These are phyloP conservation scores for Sycophila texana DNA, from an alignment of 2,888 invertebrate genomes.

Conservation along the genomic window DNA sequence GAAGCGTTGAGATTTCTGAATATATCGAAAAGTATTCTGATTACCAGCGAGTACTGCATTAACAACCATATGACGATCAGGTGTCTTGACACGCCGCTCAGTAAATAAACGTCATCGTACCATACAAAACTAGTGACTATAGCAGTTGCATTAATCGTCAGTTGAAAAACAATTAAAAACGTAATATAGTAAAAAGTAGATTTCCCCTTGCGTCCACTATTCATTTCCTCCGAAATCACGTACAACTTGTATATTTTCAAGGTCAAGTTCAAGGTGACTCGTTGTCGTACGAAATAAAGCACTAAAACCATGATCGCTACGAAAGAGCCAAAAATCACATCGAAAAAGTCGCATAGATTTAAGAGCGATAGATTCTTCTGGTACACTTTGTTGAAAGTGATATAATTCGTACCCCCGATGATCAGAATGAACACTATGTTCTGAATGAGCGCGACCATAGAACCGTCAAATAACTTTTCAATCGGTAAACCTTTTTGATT, in stretches of 20 bases:
- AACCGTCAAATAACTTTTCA: background rate
- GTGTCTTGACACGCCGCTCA: conserved; percentile 10
- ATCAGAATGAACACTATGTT: conserved; percentile 5
- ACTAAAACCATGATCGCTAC: background rate
- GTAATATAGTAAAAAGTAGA: background rate
- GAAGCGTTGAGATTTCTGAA: conserved; percentile 20
- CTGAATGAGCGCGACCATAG: background rate
- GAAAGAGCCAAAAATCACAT: conserved; percentile 11
- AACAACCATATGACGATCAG: conserved; percentile 21
- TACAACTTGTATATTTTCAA: conserved; percentile 16
- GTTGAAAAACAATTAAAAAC: background rate
- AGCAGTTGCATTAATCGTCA: background rate
- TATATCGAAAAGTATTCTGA: background rate
- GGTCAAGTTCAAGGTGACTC: background rate
- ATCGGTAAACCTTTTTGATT: background rate
- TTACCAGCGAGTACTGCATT: conserved; percentile 23
- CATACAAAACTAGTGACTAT: background rate
- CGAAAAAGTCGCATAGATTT: conserved; percentile 26
- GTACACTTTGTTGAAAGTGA: background rate
- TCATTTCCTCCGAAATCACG: background rate
- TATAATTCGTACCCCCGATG: background rate
- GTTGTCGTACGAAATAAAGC: background rate
- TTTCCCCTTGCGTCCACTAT: background rate
- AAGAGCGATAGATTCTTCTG: background rate
- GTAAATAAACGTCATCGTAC: background rate